phyloP scores from a whole-genome alignment of 1,140 invertebrate species.

The Armadillidium nasatum region DNA sequence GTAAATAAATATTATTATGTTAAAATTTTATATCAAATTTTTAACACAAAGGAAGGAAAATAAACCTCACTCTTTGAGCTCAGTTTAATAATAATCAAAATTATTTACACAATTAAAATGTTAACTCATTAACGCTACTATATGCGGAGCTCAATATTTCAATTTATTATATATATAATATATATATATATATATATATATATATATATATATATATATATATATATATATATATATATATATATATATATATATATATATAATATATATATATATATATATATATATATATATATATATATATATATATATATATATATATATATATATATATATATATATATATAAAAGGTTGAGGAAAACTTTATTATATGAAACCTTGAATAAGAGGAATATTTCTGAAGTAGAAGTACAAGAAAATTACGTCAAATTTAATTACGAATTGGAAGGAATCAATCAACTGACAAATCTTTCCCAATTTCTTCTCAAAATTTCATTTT shows the following conservation, averaged over 20 bases:
- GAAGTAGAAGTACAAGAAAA: background rate
- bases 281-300: background rate
- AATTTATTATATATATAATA: too few relatives aligned
- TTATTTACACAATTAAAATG: too few relatives aligned
- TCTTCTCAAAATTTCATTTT: background rate
- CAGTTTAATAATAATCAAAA: too few relatives aligned
- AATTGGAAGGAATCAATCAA: background rate
- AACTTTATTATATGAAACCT: background rate
- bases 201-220: too few relatives aligned
- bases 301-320: background rate
- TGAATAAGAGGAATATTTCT: background rate
- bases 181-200: too few relatives aligned
- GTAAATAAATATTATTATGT: too few relatives aligned
- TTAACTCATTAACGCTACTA: too few relatives aligned
- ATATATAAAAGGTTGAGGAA: background rate
- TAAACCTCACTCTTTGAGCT: too few relatives aligned
- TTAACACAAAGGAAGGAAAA: too few relatives aligned
- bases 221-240: too few relatives aligned
- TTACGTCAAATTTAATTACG: background rate
- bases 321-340: background rate
- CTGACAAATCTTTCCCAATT: background rate
- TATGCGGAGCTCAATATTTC: too few relatives aligned
- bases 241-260: background rate
- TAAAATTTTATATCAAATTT: too few relatives aligned
- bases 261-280: constrained; percentile 2